Evolutionary conservation across 2,888 invertebrate genomes (phyloP).

Genomic region (Scaptomyza tumidula): DNA sequence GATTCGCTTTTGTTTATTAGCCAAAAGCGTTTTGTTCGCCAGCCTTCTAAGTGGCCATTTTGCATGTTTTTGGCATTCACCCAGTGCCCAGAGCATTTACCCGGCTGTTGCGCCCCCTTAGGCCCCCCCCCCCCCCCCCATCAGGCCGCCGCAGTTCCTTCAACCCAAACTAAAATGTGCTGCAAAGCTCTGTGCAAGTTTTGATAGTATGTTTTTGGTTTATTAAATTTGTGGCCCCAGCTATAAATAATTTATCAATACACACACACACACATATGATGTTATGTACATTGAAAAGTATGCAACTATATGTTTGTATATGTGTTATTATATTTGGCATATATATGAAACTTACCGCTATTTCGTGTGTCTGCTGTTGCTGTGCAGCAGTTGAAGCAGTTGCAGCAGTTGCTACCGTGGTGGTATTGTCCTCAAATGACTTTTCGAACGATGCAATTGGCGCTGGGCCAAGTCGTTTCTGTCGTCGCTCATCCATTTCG

Average conservation of each 20-base stretch:
- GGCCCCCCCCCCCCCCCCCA: no score
- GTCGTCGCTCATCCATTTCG: slow-evolving; percentile 84
- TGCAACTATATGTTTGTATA: neutral
- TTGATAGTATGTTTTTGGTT: slow-evolving; percentile 51
- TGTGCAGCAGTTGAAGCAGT: slow-evolving; percentile 25
- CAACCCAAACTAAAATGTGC: neutral
- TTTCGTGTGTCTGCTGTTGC: slow-evolving; percentile 26
- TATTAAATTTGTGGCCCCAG: slow-evolving; percentile 58
- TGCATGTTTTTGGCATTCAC: slow-evolving; percentile 66
- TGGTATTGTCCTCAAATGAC: slow-evolving; percentile 83
- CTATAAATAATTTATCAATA: slow-evolving; percentile 34
- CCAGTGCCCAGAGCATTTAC: slow-evolving; percentile 18
- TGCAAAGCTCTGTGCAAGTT: slow-evolving; percentile 15
- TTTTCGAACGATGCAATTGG: slow-evolving; percentile 96
- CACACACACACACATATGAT: neutral
- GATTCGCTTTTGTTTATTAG: slow-evolving; percentile 68
- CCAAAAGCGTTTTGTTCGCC: slow-evolving; percentile 56
- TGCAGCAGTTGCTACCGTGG: slow-evolving; percentile 48
- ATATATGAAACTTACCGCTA: slow-evolving; percentile 52
- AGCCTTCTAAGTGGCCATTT: slow-evolving; percentile 64
- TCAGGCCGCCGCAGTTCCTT: neutral
- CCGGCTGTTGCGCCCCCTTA: slow-evolving; percentile 2
- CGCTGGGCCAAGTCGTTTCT: slow-evolving; percentile 95
- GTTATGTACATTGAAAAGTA: slow-evolving; percentile 4
- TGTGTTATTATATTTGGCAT: slow-evolving; percentile 1